These are phyloP conservation scores for Crocodylus rhombifer DNA, from an alignment of 2,797 vertebrate species.

Conservation along the genomic window DNA sequence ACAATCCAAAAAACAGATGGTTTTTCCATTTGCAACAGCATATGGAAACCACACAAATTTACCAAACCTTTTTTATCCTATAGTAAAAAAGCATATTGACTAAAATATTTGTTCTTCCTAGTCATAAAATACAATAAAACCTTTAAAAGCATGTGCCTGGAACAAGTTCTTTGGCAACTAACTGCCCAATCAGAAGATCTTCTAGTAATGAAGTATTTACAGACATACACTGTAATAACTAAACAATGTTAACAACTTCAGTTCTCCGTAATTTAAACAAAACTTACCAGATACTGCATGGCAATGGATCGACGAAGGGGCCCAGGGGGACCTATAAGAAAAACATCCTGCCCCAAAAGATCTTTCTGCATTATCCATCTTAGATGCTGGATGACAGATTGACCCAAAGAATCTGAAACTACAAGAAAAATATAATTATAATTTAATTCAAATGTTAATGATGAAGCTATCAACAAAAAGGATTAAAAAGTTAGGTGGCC, in stretches of 20 bases:
- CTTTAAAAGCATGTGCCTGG: conserved; percentile 1
- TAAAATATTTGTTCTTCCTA: conserved; percentile 36
- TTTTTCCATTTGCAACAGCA: conserved; percentile 71
- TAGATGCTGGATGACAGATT: conserved; percentile 91
- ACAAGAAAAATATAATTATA: neutral
- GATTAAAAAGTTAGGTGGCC: neutral
- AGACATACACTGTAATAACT: neutral
- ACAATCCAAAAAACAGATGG: conserved; percentile 68
- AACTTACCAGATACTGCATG: conserved; percentile 96
- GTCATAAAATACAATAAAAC: conserved; percentile 14
- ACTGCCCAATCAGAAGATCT: neutral
- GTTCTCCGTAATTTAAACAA: conserved; percentile 1
- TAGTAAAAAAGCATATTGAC: conserved; percentile 17
- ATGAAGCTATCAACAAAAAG: neutral
- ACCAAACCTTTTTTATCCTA: neutral
- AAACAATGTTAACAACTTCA: neutral
- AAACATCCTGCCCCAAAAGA: conserved; percentile 95
- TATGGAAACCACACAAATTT: conserved; percentile 57
- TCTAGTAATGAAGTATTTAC: neutral
- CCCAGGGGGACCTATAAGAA: conserved; percentile 97
- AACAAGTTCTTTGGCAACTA: conserved; percentile 5
- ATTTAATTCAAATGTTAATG: neutral
- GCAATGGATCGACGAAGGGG: conserved; percentile 94
- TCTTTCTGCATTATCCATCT: conserved; percentile 99
- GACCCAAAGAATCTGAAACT: conserved; percentile 90